These are phyloP conservation scores for Eledona agricola DNA, from an alignment of 2,888 invertebrate species.

Conservation along the genomic window DNA sequence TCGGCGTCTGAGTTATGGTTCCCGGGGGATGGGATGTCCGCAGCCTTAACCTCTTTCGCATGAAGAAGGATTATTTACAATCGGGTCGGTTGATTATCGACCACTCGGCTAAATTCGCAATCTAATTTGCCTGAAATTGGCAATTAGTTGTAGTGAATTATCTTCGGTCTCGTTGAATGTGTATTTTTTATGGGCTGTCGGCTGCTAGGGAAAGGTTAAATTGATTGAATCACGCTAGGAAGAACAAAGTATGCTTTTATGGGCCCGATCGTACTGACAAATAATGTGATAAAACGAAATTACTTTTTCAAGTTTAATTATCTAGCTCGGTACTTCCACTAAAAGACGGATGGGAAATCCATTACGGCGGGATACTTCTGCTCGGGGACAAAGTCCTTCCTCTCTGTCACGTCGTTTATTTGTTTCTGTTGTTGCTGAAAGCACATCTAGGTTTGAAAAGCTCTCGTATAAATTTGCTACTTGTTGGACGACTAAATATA, in stretches of 20 bases:
- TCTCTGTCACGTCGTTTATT: constrained; percentile 30
- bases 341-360: constrained; percentile 45
- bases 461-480: constrained; percentile 29
- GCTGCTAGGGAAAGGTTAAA: constrained; percentile 31
- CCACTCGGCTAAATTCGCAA: too few relatives aligned
- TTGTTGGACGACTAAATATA: constrained; percentile 28
- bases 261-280: constrained; percentile 38
- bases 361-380: constrained; percentile 39
- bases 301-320: constrained; percentile 48
- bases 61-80: too few relatives aligned
- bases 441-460: constrained; percentile 33
- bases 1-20: too few relatives aligned
- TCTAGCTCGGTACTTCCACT: constrained; percentile 39
- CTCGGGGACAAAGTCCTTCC: constrained; percentile 2
- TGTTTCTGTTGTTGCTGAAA: constrained; percentile 33
- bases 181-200: constrained; percentile 16
- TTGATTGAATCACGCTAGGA: constrained; percentile 37
- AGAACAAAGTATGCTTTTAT: constrained; percentile 38
- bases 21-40: too few relatives aligned
- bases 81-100: too few relatives aligned
- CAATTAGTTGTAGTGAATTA: constrained; percentile 27
- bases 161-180: constrained; percentile 26
- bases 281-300: constrained; percentile 45
- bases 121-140: too few relatives aligned
- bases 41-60: too few relatives aligned